phyloP scores from a whole-genome alignment of 1,140 invertebrate species.

The Caenorhabditis tropicalis region DNA sequence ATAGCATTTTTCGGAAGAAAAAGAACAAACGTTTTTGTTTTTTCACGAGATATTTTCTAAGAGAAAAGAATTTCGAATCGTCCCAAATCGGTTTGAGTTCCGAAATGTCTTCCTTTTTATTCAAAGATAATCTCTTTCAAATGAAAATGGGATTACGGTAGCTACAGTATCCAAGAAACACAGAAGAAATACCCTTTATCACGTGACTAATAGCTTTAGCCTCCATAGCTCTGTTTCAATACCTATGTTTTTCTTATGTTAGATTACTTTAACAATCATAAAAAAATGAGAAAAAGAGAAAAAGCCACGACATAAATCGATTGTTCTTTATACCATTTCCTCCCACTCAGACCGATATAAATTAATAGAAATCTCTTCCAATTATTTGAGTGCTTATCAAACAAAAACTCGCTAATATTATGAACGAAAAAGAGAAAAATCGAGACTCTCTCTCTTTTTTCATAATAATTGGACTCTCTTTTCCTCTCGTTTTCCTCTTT shows the following conservation, averaged over 20 bases:
- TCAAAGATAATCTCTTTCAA: too few species aligned
- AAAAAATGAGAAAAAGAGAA: too few species aligned
- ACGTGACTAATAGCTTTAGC: too few species aligned
- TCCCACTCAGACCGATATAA: not conserved
- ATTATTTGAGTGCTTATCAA: constrained; percentile 24
- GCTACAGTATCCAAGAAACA: too few species aligned
- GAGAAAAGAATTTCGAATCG: too few species aligned
- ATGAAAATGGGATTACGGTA: too few species aligned
- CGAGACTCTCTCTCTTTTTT: not conserved
- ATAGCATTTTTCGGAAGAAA: not conserved
- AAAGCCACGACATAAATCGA: constrained; percentile 5
- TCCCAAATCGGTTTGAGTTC: too few species aligned
- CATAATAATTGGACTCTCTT: constrained; percentile 5
- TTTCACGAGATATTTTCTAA: not conserved
- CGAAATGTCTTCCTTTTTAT: too few species aligned
- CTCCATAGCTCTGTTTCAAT: too few species aligned
- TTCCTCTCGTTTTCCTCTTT: not conserved
- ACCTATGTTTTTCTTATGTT: too few species aligned
- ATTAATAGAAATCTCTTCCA: not conserved
- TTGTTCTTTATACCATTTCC: not conserved
- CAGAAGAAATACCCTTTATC: too few species aligned
- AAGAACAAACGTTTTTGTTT: constrained; percentile 17
- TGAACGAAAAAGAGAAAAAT: not conserved
- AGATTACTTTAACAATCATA: too few species aligned
- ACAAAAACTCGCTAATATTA: constrained; percentile 6